phyloP scores from a whole-genome alignment of 2,113 vertebrate genomes.

The Pagrus major region DNA sequence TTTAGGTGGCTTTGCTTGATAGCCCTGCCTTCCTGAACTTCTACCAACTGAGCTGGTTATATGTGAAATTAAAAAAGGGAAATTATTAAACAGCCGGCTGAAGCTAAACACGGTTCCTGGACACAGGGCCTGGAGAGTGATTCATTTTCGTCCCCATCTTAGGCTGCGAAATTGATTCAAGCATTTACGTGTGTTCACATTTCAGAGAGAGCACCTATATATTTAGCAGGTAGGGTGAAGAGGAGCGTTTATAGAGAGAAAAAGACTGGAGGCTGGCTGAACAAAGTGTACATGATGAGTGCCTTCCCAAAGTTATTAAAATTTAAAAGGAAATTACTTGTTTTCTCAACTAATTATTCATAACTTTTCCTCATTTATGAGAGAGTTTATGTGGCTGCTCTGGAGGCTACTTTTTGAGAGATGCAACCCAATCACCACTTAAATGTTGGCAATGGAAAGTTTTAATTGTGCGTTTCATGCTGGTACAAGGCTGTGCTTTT shows the following conservation, averaged over 20 bases:
- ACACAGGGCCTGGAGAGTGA: slow-evolving; percentile 39
- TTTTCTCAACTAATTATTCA: background rate
- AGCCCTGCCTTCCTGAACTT: slow-evolving; percentile 45
- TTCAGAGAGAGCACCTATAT: slow-evolving; percentile 29
- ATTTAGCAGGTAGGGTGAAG: slow-evolving; percentile 6
- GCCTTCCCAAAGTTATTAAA: background rate
- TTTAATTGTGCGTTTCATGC: no score
- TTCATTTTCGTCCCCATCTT: slow-evolving; percentile 49
- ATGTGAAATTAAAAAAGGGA: slow-evolving; percentile 77
- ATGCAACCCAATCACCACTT: no score
- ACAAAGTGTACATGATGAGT: background rate
- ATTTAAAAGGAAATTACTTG: background rate
- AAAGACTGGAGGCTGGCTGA: background rate
- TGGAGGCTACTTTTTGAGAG: slow-evolving; percentile 6
- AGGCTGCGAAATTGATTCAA: slow-evolving; percentile 51
- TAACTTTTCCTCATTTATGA: background rate
- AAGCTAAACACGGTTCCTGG: slow-evolving; percentile 58
- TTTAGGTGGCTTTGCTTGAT: slow-evolving; percentile 61
- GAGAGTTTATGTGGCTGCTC: background rate
- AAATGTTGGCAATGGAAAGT: no score
- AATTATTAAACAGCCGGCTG: slow-evolving; percentile 72
- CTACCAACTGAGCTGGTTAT: slow-evolving; percentile 77
- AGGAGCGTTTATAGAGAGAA: background rate
- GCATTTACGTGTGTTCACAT: slow-evolving; percentile 38
- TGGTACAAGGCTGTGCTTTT: no score